Percentiles rank a stretch among this genome's conserved stretches.
phyloP scores from a whole-genome alignment of 2,113 vertebrate genomes.

The Delphinapterus leucas region DNA sequence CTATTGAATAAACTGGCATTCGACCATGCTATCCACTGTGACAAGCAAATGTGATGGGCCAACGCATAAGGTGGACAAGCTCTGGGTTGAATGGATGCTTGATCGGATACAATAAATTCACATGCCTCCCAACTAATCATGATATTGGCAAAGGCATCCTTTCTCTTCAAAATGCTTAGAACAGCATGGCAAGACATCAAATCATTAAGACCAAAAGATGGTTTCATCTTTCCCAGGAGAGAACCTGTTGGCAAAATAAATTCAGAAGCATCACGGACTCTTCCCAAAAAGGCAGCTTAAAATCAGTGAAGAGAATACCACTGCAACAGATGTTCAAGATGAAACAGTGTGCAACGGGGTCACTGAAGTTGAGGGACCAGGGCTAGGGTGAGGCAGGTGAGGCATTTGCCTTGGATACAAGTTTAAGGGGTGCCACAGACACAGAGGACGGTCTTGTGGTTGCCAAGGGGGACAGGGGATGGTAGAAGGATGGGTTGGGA shows the following conservation, averaged over 20 bases:
- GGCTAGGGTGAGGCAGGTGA: neutral
- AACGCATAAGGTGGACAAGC: neutral
- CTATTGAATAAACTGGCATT: neutral
- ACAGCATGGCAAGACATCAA: neutral
- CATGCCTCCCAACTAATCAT: neutral
- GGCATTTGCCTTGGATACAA: neutral
- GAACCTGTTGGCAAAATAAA: neutral
- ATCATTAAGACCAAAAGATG: neutral
- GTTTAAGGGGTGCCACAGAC: neutral
- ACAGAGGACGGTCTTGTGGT: neutral
- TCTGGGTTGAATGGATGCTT: fast-evolving
- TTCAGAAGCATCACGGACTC: neutral
- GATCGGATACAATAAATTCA: neutral
- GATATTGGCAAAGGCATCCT: neutral
- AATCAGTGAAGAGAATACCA: neutral
- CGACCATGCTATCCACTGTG: neutral
- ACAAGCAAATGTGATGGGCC: neutral
- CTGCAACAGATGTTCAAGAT: neutral
- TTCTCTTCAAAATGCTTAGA: neutral
- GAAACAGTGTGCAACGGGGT: neutral
- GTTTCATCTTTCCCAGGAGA: neutral
- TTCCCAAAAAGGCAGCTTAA: neutral
- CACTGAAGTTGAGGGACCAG: neutral
- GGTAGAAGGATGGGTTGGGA: neutral
- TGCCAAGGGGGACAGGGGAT: neutral